phyloP scores from a whole-genome alignment of 2,797 vertebrate genomes.

The Notoglanidium macrostoma region DNA sequence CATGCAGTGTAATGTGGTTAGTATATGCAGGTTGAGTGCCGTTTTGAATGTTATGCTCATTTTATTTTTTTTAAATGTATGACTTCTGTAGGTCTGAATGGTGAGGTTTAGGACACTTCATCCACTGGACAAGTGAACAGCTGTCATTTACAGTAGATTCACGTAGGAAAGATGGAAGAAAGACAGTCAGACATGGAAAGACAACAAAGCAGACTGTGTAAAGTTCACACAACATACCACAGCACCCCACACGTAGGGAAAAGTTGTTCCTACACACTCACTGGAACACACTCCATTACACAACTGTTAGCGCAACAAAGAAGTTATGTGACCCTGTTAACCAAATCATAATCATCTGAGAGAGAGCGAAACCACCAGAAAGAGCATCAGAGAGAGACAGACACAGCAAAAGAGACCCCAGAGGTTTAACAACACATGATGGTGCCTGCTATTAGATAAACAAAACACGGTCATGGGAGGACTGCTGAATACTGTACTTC shows the following conservation, averaged over 20 bases:
- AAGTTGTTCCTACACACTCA: slow-evolving; percentile 51
- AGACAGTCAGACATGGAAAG: slow-evolving; percentile 51
- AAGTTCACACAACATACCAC: slow-evolving; percentile 60
- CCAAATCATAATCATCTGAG: not conserved
- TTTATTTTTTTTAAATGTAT: not conserved
- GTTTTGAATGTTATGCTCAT: not conserved
- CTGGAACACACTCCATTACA: slow-evolving; percentile 57
- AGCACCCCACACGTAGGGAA: slow-evolving; percentile 58
- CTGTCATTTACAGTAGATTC: not conserved
- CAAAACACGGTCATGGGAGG: not conserved
- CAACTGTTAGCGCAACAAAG: slow-evolving; percentile 53
- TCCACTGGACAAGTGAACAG: slow-evolving; percentile 1
- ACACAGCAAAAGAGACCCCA: not conserved
- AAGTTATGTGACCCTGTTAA: slow-evolving; percentile 64
- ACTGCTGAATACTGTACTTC: not conserved
- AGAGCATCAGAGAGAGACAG: not conserved
- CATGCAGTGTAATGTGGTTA: not conserved
- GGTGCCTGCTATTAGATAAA: not conserved
- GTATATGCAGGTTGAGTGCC: not conserved
- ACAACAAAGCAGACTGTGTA: slow-evolving; percentile 48
- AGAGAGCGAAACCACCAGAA: not conserved
- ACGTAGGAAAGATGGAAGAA: slow-evolving; percentile 23
- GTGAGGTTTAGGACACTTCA: not conserved
- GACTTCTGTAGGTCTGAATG: not conserved
- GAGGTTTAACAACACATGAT: not conserved